Percentiles rank a stretch among this genome's conserved stretches.
Evolutionary conservation across 2,888 invertebrate genomes (phyloP).

Genomic region (Gastrophysa polygoni): DNA sequence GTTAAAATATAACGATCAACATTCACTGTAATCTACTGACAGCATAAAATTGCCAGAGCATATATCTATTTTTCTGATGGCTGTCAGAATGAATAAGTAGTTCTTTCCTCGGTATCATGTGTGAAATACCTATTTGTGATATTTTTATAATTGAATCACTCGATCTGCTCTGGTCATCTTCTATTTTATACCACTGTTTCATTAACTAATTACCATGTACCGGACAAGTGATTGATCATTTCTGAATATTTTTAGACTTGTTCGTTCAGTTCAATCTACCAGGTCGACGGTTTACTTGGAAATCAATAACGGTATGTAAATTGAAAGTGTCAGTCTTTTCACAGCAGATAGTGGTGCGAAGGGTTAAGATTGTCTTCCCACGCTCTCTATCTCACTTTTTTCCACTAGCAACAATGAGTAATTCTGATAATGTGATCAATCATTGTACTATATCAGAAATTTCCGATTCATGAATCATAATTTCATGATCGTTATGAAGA

Average conservation of each 20-base stretch:
- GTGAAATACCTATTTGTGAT: constrained; percentile 27
- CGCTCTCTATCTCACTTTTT: too few species aligned
- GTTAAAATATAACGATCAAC: constrained; percentile 34
- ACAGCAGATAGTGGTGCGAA: neutral
- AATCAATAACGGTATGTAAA: neutral
- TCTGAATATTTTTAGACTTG: constrained; percentile 1
- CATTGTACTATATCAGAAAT: too few species aligned
- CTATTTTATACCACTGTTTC: constrained; percentile 1
- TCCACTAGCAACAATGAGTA: too few species aligned
- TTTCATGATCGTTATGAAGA: too few species aligned
- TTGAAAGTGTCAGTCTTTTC: neutral
- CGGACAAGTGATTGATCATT: constrained; percentile 13
- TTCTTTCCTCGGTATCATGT: constrained; percentile 21
- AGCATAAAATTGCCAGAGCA: constrained; percentile 34
- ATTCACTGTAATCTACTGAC: constrained; percentile 35
- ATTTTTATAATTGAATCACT: constrained; percentile 19
- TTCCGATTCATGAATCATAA: too few species aligned
- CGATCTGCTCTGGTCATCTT: constrained; percentile 10
- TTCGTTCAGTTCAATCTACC: neutral
- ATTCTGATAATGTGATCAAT: too few species aligned
- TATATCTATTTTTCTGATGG: constrained; percentile 31
- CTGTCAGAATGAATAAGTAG: constrained; percentile 30
- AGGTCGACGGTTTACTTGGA: neutral
- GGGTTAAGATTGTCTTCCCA: neutral
- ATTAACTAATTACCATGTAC: constrained; percentile 6